Evolutionary conservation across 2,113 vertebrate species (phyloP), one percentile per base, ranked within the genome.

Genomic region (Cheilinus undulatus): DNA sequence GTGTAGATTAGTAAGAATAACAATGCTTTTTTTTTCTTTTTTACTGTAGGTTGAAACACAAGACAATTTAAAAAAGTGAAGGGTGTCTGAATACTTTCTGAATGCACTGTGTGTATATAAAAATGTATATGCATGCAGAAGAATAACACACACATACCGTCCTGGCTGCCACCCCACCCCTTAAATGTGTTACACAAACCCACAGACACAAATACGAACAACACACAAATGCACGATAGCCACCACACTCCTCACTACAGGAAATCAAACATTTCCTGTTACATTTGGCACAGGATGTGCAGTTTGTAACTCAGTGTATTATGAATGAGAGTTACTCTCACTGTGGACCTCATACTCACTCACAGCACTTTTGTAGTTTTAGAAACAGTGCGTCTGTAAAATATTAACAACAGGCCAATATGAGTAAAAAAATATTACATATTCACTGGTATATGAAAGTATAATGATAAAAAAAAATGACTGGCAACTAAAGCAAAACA

Each of bases 221-320:
- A 30, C 49, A 19, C 64, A 71, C 19, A 53, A 43, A 78, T 10
- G 75, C 63, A 68, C 49, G 63, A 58, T 68, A 65, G 77, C 69
- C 73, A 78, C 74, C 78, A 85, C 80, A 75, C 83, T 81, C 50
- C 66, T 77, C 66, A 89, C 85, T 88, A 88, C 76, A 93, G 93
- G 91, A 93, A 92, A 84, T 86, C 60, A 77, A 86, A 61, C 80
- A 57, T 86, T 92, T 92, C 91, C 91, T 88, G 89, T 76, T 80
- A 60, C 32, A 73, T 69, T 48, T 82, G 62, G 50, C 69, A 90
- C 89, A 92, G 89, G 88, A 92, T 84, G 80, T 88, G 85, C 76
- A 83, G 83, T 88, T 90, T 82, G 86, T 85, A 74, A 69, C 70
- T 84, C 59, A 84, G 80, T 3, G 30, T 80, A 56, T 88, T 83